Conservation (phyloP, 2,888 invertebrate genomes). For the Chironomus riparius region DNA sequence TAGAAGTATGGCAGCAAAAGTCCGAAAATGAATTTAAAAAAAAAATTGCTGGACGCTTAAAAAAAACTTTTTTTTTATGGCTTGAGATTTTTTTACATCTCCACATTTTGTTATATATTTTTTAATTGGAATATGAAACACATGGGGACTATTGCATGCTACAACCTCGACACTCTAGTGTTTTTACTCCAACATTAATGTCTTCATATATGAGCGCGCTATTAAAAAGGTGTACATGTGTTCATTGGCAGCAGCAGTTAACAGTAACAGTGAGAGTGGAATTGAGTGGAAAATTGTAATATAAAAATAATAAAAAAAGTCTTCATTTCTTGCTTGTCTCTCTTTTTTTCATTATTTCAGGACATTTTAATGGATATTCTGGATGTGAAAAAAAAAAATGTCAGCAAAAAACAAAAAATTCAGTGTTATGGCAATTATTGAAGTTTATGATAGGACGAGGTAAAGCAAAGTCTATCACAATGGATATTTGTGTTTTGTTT, state of each 20-base stretch:
- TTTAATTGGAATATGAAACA: constrained; percentile 23
- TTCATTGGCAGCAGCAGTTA: background rate
- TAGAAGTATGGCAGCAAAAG: background rate
- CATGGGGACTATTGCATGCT: background rate
- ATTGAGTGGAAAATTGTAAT: background rate
- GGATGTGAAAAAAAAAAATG: background rate
- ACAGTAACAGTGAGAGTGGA: background rate
- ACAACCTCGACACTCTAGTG: background rate
- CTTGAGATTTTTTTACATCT: constrained; percentile 10
- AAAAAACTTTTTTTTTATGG: background rate
- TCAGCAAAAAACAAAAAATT: background rate
- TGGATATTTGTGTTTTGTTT: too few species aligned
- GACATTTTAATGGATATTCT: background rate
- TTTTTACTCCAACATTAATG: background rate
- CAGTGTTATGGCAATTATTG: background rate
- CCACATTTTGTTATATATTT: background rate
- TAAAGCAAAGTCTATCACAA: background rate
- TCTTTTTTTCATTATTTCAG: background rate
- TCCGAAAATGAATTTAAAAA: background rate
- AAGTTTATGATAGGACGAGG: background rate
- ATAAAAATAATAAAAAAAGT: constrained; percentile 20
- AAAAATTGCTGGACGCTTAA: constrained; percentile 12
- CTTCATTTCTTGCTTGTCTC: background rate
- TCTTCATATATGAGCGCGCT: constrained; percentile 7
- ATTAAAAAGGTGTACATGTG: constrained; percentile 16